Evolutionary conservation across 2,888 invertebrate species (phyloP).

Genomic region (Venustoraphidia nigricollis): DNA sequence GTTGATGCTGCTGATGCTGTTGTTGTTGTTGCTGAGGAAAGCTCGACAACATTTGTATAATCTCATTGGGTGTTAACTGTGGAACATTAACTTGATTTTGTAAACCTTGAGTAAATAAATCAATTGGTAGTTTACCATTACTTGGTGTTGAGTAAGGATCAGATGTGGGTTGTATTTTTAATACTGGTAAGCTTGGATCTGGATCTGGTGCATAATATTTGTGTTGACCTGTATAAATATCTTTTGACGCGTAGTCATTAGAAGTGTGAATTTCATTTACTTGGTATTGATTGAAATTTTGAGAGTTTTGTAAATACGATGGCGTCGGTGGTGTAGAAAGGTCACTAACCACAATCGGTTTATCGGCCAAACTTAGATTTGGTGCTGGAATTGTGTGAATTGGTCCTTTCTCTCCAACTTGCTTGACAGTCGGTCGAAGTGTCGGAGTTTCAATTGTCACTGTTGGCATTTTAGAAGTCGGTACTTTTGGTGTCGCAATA

Average conservation of each 20-base stretch:
- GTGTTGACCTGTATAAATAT: constrained; percentile 26
- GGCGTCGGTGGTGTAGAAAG: constrained; percentile 13
- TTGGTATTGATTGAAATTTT: constrained; percentile 27
- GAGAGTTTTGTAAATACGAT: constrained; percentile 6
- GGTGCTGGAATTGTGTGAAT: constrained; percentile 80
- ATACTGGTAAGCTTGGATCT: constrained; percentile 28
- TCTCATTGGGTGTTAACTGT: not conserved
- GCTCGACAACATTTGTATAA: constrained; percentile 27
- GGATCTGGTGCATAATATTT: constrained; percentile 34
- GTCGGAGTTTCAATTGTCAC: constrained; percentile 13
- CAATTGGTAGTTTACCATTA: constrained; percentile 26
- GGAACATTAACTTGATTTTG: constrained; percentile 6
- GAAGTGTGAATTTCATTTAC: constrained; percentile 33
- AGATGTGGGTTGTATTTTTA: constrained; percentile 25
- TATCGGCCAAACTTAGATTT: constrained; percentile 54
- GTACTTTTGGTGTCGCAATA: constrained; percentile 22
- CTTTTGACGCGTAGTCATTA: constrained; percentile 25
- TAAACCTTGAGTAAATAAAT: constrained; percentile 18
- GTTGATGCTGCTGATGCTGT: constrained; percentile 14
- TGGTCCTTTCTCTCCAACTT: constrained; percentile 42
- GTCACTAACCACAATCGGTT: constrained; percentile 35
- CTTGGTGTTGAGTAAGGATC: constrained; percentile 28
- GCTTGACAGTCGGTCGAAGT: constrained; percentile 22
- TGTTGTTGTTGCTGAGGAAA: constrained; percentile 23
- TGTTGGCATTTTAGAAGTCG: constrained; percentile 15